Percentiles rank a stretch among this genome's conserved stretches.
phyloP scores from a whole-genome alignment of 2,888 invertebrate genomes.

The Sycophila texana region DNA sequence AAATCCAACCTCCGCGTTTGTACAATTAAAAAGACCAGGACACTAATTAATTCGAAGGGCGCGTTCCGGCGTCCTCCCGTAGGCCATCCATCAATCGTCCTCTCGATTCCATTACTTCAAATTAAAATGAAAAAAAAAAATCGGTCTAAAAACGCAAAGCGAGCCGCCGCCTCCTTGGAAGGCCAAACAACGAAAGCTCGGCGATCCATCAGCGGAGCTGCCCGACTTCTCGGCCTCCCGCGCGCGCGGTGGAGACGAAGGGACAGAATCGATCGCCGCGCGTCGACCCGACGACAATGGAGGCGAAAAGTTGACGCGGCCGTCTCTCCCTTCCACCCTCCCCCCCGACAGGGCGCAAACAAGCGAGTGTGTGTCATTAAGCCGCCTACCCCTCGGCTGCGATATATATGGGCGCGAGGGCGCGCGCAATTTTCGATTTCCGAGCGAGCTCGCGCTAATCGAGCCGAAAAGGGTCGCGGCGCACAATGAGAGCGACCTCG shows the following conservation, averaged over 20 bases:
- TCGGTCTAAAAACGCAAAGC: no score
- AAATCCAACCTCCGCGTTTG: no score
- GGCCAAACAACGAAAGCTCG: no score
- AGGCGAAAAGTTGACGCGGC: constrained; percentile 33
- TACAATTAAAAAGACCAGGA: no score
- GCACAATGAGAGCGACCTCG: constrained; percentile 31
- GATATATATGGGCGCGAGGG: constrained; percentile 10
- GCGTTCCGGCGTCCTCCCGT: neutral
- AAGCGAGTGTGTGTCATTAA: constrained; percentile 11
- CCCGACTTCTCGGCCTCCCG: neutral
- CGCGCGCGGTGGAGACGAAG: constrained; percentile 2
- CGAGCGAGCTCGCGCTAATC: constrained; percentile 39
- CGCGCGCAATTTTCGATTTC: constrained; percentile 52
- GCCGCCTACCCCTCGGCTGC: neutral
- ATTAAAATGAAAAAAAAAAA: no score
- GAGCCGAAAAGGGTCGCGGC: constrained; percentile 50
- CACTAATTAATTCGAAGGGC: no score
- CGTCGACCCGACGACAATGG: constrained; percentile 5
- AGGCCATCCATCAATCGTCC: neutral
- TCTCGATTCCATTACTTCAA: no score
- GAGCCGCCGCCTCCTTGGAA: no score
- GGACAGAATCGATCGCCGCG: constrained; percentile 33
- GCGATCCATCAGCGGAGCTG: no score
- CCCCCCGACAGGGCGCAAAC: no score
- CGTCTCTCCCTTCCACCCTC: no score